A percentile compares a stretch with the other conserved stretches of the same genome.
These are phyloP conservation scores for Scophthalmus maximus DNA, from an alignment of 2,113 vertebrate genomes.

Conservation along the genomic window DNA sequence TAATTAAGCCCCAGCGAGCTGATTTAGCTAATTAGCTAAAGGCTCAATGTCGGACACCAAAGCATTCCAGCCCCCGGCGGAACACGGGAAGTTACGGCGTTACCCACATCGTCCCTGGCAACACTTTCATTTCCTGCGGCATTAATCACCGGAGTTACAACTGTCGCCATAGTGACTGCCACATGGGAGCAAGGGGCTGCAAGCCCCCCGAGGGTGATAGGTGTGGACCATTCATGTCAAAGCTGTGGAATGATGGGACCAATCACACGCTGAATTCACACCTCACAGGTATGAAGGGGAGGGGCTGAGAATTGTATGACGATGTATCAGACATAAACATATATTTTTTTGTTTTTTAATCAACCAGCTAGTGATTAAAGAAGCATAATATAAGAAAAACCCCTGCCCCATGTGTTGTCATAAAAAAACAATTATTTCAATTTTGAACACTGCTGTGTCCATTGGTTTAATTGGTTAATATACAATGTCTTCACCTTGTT, in stretches of 20 bases:
- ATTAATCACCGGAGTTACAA: conserved; percentile 76
- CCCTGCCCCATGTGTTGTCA: too few relatives aligned
- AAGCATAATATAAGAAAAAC: too few relatives aligned
- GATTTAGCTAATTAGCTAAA: conserved; percentile 85
- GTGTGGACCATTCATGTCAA: conserved; percentile 26
- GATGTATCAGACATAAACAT: too few relatives aligned
- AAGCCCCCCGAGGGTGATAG: conserved; percentile 32
- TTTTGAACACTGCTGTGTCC: neutral
- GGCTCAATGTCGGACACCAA: conserved; percentile 73
- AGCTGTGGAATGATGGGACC: conserved; percentile 22
- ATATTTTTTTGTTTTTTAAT: neutral
- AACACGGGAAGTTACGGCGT: conserved; percentile 71
- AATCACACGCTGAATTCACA: conserved; percentile 13
- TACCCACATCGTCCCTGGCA: conserved; percentile 71
- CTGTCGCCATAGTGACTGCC: conserved; percentile 56
- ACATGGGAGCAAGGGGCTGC: conserved; percentile 8
- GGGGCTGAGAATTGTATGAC: neutral
- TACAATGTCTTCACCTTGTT: too few relatives aligned
- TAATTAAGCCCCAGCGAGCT: conserved; percentile 85
- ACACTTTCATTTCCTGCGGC: conserved; percentile 78
- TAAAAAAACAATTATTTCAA: neutral
- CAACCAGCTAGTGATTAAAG: too few relatives aligned
- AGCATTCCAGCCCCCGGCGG: conserved; percentile 67
- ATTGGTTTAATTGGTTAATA: neutral
- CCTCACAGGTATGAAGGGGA: conserved; percentile 8